Conservation (phyloP, 64 coral and sea anemone species). For the Porites lutea region DNA sequence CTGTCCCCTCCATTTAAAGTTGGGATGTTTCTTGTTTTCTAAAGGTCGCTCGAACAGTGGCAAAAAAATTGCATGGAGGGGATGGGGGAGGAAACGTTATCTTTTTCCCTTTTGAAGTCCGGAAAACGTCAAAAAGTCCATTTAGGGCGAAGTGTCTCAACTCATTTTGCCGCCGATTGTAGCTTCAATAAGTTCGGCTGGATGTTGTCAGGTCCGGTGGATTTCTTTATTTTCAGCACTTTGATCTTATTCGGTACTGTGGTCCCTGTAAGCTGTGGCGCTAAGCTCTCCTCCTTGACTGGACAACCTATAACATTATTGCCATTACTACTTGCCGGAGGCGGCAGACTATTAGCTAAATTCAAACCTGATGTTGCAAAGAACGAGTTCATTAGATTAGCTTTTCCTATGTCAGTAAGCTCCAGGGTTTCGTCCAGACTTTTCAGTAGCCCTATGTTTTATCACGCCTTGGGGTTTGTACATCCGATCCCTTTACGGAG, state of each 20-base stretch:
- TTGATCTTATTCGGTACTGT: not conserved
- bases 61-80: no score
- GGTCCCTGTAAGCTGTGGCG: not conserved
- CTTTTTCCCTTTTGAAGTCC: no score
- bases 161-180: no score
- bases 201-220: not conserved
- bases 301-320: not conserved
- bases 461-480: not conserved
- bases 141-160: no score
- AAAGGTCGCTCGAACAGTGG: not conserved
- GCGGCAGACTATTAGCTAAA: not conserved
- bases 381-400: not conserved
- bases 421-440: not conserved
- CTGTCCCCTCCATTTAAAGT: no score
- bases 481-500: no score
- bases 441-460: not conserved
- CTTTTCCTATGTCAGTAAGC: not conserved
- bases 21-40: no score
- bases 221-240: not conserved
- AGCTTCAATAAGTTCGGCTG: constrained; percentile 3
- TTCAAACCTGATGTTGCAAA: not conserved
- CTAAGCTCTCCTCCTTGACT: not conserved
- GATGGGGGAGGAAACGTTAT: no score
- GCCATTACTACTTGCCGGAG: no score
- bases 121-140: no score